Conservation (phyloP, 2,113 vertebrate genomes). For the Bubo scandiacus region DNA sequence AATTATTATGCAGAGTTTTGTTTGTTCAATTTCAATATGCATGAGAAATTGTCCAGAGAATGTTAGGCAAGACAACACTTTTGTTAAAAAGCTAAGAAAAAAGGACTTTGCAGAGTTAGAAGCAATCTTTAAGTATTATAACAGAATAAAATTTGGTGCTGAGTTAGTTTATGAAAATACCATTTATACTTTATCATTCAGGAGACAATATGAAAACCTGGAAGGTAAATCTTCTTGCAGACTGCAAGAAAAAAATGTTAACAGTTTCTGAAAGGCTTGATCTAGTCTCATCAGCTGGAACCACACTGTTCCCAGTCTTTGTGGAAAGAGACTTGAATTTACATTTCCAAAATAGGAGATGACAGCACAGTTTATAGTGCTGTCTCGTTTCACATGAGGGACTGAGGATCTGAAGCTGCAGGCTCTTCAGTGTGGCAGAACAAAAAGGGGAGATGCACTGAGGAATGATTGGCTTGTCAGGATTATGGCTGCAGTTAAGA, state of each 20-base stretch:
- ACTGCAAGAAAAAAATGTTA: neutral
- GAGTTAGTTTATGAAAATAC: neutral
- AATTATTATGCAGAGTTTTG: neutral
- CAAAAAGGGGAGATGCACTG: neutral
- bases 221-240: neutral
- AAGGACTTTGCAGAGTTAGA: neutral
- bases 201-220: neutral
- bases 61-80: neutral
- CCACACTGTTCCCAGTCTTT: neutral
- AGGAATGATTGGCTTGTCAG: neutral
- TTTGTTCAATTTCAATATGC: constrained; percentile 56
- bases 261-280: neutral
- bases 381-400: neutral
- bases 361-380: neutral
- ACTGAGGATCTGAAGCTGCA: neutral
- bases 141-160: neutral
- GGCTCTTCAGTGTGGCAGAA: neutral
- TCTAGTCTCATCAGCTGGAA: neutral
- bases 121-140: neutral
- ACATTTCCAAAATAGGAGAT: neutral
- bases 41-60: constrained; percentile 69
- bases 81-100: neutral
- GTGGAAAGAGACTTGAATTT: neutral
- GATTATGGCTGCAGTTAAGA: neutral
- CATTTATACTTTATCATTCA: neutral